phyloP scores from a whole-genome alignment of 1,140 invertebrate genomes.

The Papilio aristodemus region DNA sequence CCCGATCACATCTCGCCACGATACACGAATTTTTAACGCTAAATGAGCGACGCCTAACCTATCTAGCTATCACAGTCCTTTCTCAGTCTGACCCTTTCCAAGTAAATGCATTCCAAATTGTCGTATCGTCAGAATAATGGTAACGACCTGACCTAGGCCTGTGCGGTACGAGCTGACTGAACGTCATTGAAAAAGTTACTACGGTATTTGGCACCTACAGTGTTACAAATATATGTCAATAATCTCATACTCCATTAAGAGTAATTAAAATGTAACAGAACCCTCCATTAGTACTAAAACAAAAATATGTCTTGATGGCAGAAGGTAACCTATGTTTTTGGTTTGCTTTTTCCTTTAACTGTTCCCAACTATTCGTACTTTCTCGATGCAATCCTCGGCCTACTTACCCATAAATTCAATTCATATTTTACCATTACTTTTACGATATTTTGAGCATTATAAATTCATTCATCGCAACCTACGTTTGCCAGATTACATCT shows the following conservation, averaged over 20 bases:
- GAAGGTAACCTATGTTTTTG: conserved; percentile 79
- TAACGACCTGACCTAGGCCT: conserved; percentile 76
- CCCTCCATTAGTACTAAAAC: conserved; percentile 65
- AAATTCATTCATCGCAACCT: conserved; percentile 52
- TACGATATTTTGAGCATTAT: conserved; percentile 69
- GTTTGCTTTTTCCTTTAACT: conserved; percentile 64
- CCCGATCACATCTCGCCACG: conserved; percentile 56
- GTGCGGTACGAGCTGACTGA: conserved; percentile 65
- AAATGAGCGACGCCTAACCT: conserved; percentile 77
- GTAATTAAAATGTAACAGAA: conserved; percentile 56
- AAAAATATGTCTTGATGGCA: conserved; percentile 70
- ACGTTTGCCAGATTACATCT: conserved; percentile 69
- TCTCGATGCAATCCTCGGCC: conserved; percentile 47
- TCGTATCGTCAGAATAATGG: conserved; percentile 75
- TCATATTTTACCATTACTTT: conserved; percentile 58
- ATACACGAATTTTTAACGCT: conserved; percentile 70
- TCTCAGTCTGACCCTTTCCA: conserved; percentile 79
- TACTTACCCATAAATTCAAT: conserved; percentile 54
- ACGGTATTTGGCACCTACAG: conserved; percentile 77
- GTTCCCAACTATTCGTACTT: conserved; percentile 44
- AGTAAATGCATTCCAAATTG: conserved; percentile 75
- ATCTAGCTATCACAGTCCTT: conserved; percentile 79
- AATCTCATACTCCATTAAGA: conserved; percentile 50
- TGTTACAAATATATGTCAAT: conserved; percentile 52
- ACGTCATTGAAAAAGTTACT: conserved; percentile 60